Percentiles rank a stretch among this genome's conserved stretches.
phyloP scores from a whole-genome alignment of 2,113 vertebrate species.

The Pollachius pollachius region DNA sequence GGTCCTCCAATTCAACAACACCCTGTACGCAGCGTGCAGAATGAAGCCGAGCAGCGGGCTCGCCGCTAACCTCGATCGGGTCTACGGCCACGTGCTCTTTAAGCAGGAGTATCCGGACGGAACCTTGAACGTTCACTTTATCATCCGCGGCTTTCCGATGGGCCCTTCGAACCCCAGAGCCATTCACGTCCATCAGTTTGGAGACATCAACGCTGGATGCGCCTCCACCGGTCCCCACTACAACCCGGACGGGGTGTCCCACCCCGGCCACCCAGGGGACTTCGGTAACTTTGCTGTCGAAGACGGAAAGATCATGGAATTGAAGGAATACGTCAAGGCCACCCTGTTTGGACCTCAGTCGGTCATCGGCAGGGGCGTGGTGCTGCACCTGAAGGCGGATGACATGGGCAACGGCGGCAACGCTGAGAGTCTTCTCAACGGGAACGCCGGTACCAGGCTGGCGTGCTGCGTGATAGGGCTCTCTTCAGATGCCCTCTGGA shows the following conservation, averaged over 20 bases:
- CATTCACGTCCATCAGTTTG: constrained; percentile 88
- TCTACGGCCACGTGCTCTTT: constrained; percentile 82
- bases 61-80: constrained; percentile 61
- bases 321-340: constrained; percentile 55
- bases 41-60: constrained; percentile 79
- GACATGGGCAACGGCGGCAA: constrained; percentile 86
- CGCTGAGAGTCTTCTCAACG: constrained; percentile 81
- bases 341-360: constrained; percentile 76
- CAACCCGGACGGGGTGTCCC: constrained; percentile 76
- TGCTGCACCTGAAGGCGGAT: constrained; percentile 84
- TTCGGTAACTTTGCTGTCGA: constrained; percentile 86
- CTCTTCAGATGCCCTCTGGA: constrained; percentile 68
- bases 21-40: constrained; percentile 74
- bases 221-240: constrained; percentile 84
- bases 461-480: constrained; percentile 88
- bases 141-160: constrained; percentile 76
- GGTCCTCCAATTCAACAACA: constrained; percentile 38
- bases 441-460: constrained; percentile 88
- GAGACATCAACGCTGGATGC: constrained; percentile 83
- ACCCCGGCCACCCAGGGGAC: constrained; percentile 89
- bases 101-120: constrained; percentile 70
- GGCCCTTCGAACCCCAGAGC: constrained; percentile 64
- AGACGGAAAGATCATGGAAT: constrained; percentile 72
- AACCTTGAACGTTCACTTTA: constrained; percentile 72
- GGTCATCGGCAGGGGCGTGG: constrained; percentile 82